Base-by-base conservation (phyloP, 1,140 invertebrate species). In the Drosophila lacteicornis region DNA sequence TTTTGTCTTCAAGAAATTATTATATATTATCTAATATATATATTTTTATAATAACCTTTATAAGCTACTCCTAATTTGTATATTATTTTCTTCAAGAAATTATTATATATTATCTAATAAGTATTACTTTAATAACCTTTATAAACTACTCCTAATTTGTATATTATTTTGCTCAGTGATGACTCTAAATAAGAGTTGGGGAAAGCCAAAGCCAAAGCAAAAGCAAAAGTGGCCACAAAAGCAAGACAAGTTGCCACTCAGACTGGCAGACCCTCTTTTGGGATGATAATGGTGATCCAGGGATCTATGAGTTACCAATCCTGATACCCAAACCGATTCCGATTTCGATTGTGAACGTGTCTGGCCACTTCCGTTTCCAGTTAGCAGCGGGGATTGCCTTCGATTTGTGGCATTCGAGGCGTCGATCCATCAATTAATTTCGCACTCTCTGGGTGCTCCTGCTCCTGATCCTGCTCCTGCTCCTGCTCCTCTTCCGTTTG, bases 401-500 rank as follows among this genome's bases (percentile, higher is more conserved):
- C 49, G 47, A 79, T 74, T 79, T 62, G 50, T 15, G 63, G 46
- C 71, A 67, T 46, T 73, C 67, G 51, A 42, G 36, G 33, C 59
- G 50, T 76, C 61, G 46, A 78, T 82, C 51, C 65, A 83, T 87
- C 84, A 88, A 87, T 87, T 87, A 76, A 76, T 73, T 76, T 82
- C 61, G 60, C 82, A 79, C 82, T 86, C 67, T 49, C 49, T 38
- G 45, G 57, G 46, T 25, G 22, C n/a, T n/a, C n/a, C 61, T 38
- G 53, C 19, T 13, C 8, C 25, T 47, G 36, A 30, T 53, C 47
- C 40, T 49, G 12, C 33, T 42, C 25, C 27, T 43, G n/a, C 7
- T 43, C 1, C 27, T n/a, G 4, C 25, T 57, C 22, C 30, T 27
- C 43, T 33, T 40, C n/a, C 30, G 9, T 30, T 25, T 25, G 15